These are phyloP conservation scores for Steinernema feltiae DNA, from an alignment of 1,140 invertebrate genomes.

Conservation along the genomic window DNA sequence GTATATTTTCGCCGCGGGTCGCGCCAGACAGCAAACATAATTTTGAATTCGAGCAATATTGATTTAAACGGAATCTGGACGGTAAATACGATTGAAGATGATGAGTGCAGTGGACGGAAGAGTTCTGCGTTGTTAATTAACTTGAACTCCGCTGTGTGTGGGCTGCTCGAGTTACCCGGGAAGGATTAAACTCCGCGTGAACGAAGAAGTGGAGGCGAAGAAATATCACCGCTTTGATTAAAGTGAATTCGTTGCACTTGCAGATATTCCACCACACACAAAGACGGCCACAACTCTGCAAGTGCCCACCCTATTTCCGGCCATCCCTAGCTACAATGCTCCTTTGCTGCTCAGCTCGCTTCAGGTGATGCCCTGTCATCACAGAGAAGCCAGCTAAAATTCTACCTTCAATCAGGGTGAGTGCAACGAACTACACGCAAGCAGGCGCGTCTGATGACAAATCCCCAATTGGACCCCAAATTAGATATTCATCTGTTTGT, in stretches of 20 bases:
- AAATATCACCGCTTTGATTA: background rate
- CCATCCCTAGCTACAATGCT: background rate
- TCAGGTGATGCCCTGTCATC: conserved; percentile 3
- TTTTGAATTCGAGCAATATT: background rate
- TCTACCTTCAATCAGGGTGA: conserved; percentile 1
- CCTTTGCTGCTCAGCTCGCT: background rate
- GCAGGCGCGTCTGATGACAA: background rate
- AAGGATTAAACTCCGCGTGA: too few species aligned
- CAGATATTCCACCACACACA: background rate
- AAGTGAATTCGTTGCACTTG: background rate
- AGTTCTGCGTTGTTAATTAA: background rate
- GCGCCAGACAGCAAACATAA: background rate
- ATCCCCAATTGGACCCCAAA: background rate
- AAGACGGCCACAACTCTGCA: background rate
- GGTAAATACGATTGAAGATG: background rate
- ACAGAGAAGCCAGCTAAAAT: conserved; percentile 14
- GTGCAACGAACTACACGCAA: background rate
- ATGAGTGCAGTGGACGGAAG: background rate
- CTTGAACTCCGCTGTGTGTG: background rate
- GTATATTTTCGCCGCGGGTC: background rate
- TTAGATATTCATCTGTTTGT: background rate
- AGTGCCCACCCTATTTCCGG: background rate
- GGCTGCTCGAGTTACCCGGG: background rate
- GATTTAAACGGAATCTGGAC: background rate
- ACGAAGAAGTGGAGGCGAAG: background rate